Evolutionary conservation across 2,113 vertebrate species (phyloP), one percentile per base, ranked within the genome.

Genomic region (Syngnathus scovelli): DNA sequence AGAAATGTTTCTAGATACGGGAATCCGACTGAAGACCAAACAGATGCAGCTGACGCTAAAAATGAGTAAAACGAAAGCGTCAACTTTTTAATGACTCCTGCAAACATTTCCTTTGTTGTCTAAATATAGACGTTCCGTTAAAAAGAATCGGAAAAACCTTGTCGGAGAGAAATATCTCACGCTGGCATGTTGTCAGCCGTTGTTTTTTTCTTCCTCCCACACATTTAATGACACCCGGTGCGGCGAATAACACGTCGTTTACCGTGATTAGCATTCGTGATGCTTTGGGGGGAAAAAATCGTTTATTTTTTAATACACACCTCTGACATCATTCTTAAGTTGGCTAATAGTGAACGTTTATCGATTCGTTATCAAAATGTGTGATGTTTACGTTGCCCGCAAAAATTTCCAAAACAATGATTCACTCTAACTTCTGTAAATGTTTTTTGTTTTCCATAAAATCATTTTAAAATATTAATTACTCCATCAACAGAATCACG

Each of bases 161-260:
- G 1, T 8, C 4, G 12, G 48, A 7, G 48, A 49, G 18, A 51
- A 39, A n/a, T 48, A 70, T 74, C 66, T 74, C 74, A 69, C 19
- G n/a, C 75, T 69, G 70, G 60, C 76, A 66, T 59, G 55, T 76
- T 76, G 72, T 85, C 72, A 80, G n/a, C 70, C 74, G 56, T 66
- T 66, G 41, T 49, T 21, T 59, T 59, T 59, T 61, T 67, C 80
- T 74, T 75, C 81, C 78, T 78, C 27, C 72, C 85, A 83, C 78
- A 83, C 86, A 86, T 33, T 82, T 74, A 78, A 60, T 83, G 84
- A 80, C 77, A 68, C 44, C 73, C 27, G 38, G 44, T 59, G 68
- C 68, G 56, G 66, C 63, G 69, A 82, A 67, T 76, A 63, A 69
- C 23, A 8, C 59, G 64, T 66, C 68, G 58, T 68, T 77, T 77